phyloP scores from a whole-genome alignment of 2,888 invertebrate genomes.

The Balanococcus diminutus region DNA sequence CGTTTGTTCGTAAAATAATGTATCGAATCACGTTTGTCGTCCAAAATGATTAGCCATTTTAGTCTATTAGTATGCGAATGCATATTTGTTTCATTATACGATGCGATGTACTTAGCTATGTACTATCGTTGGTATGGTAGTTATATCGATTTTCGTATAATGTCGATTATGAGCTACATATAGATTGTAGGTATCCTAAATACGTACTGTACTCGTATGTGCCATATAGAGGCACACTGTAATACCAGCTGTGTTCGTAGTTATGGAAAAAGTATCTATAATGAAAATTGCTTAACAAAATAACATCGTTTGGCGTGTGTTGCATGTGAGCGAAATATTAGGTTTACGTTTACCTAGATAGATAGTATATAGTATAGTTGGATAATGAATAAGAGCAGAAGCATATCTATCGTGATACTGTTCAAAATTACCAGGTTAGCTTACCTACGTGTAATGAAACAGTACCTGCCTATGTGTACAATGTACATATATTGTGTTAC shows the following conservation, averaged over 20 bases:
- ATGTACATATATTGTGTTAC: not conserved
- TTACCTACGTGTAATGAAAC: not conserved
- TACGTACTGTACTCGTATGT: not conserved
- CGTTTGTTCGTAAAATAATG: not conserved
- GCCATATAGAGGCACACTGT: not conserved
- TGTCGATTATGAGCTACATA: not conserved
- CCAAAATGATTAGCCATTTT: not conserved
- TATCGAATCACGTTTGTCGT: not conserved
- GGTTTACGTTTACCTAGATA: not conserved
- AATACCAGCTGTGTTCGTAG: not conserved
- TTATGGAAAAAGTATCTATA: not conserved
- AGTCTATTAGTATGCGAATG: not conserved
- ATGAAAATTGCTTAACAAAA: not conserved
- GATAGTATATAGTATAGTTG: not conserved
- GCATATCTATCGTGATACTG: constrained; percentile 14
- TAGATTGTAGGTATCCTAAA: not conserved
- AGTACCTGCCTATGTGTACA: not conserved
- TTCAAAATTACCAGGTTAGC: not conserved
- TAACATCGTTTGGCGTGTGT: not conserved
- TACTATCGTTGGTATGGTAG: not conserved
- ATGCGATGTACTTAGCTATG: not conserved
- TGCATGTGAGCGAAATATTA: constrained; percentile 13
- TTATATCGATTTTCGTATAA: not conserved
- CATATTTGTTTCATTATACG: not conserved
- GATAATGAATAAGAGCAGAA: not conserved